Conservation (phyloP, 2,888 invertebrate species). For the Halictus quadricinctus region DNA sequence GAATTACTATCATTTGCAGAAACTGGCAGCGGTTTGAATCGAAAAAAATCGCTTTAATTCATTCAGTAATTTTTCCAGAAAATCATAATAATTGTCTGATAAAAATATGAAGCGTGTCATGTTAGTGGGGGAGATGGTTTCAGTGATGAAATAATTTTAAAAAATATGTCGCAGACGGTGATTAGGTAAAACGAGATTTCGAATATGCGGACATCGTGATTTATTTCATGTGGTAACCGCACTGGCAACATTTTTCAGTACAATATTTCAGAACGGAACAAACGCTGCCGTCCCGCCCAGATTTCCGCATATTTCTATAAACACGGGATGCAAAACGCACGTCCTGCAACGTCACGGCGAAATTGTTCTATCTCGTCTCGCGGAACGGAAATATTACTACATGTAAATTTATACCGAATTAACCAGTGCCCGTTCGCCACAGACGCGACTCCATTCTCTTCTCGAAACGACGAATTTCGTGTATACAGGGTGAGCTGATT, state of each 20-base stretch:
- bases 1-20: too few relatives aligned
- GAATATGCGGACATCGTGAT: neutral
- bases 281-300: neutral
- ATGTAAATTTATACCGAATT: conserved; percentile 56
- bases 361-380: conserved; percentile 12
- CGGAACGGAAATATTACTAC: conserved; percentile 50
- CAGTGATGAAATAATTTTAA: neutral
- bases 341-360: neutral
- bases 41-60: neutral
- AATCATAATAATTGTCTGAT: neutral
- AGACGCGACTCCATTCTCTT: conserved; percentile 7
- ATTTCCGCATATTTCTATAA: neutral
- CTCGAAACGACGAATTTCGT: conserved; percentile 20
- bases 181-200: neutral
- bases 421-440: conserved; percentile 18
- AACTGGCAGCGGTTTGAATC: too few relatives aligned
- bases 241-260: neutral
- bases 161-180: neutral
- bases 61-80: neutral
- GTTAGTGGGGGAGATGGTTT: neutral
- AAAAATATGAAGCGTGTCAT: neutral
- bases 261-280: conserved; percentile 7
- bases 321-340: neutral
- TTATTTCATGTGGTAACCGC: neutral
- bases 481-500: conserved; percentile 7